Percentiles rank a stretch among this genome's conserved stretches.
phyloP scores from a whole-genome alignment of 2,888 invertebrate genomes.

The Drosophila dives region DNA sequence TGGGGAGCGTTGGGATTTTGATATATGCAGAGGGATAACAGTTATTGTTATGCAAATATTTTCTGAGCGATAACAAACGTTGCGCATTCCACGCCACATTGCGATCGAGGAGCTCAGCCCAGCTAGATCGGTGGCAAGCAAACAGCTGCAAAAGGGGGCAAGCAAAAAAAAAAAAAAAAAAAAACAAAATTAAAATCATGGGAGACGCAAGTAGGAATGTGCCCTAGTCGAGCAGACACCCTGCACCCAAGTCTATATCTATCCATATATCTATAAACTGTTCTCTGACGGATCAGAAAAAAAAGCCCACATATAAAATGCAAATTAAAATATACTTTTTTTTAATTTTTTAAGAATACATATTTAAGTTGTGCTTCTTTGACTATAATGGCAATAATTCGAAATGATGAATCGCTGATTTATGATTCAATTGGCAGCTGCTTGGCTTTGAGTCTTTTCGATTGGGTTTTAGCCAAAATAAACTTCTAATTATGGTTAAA shows the following conservation, averaged over 20 bases:
- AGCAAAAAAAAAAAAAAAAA: neutral
- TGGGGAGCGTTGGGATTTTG: neutral
- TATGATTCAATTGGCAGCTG: constrained; percentile 66
- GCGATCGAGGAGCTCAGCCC: neutral
- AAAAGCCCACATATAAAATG: neutral
- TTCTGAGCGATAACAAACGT: constrained; percentile 40
- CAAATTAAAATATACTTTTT: neutral
- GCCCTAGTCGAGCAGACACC: neutral
- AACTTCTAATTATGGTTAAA: neutral
- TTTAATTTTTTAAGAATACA: neutral
- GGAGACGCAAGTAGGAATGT: neutral
- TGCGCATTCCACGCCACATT: constrained; percentile 33
- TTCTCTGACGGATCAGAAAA: too few species aligned
- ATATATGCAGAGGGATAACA: neutral
- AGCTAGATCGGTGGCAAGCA: neutral
- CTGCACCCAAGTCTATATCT: neutral
- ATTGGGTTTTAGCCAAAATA: neutral
- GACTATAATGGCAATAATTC: neutral
- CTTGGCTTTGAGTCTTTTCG: constrained; percentile 23
- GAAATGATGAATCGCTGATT: constrained; percentile 54
- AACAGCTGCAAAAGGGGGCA: neutral
- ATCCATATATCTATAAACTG: too few species aligned
- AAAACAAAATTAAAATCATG: neutral
- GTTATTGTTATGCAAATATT: constrained; percentile 59
- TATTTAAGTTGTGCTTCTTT: neutral